phyloP scores from a whole-genome alignment of 2,113 vertebrate species.

The Hystrix brachyura region DNA sequence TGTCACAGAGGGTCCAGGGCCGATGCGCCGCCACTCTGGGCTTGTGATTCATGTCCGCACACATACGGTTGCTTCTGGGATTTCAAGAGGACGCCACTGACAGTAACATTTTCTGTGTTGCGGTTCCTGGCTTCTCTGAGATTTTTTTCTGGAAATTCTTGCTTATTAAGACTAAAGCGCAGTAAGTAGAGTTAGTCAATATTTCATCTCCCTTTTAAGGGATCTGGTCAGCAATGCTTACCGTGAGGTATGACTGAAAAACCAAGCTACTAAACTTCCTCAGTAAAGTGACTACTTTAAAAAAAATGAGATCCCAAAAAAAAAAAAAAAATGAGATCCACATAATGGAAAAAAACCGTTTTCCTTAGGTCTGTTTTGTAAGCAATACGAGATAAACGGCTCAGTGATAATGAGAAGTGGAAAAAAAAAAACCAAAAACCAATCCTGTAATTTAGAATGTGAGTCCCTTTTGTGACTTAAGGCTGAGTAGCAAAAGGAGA shows the following conservation, averaged over 20 bases:
- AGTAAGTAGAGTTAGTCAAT: background rate
- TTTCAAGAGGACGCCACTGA: background rate
- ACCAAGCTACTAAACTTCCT: constrained; percentile 7
- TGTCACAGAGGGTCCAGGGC: background rate
- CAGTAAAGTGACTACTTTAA: constrained; percentile 11
- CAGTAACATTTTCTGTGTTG: constrained; percentile 24
- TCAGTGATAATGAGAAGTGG: background rate
- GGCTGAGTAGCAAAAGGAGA: constrained; percentile 47
- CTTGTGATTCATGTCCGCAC: background rate
- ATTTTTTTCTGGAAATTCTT: constrained; percentile 47
- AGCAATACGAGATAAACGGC: constrained; percentile 36
- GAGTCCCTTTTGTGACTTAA: constrained; percentile 39
- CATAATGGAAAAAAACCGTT: background rate
- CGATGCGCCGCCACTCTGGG: background rate
- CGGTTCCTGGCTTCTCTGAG: constrained; percentile 24
- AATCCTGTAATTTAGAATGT: constrained; percentile 12
- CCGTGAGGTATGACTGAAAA: background rate
- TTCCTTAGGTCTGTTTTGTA: constrained; percentile 30
- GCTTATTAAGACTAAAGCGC: constrained; percentile 36
- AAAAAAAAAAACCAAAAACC: background rate
- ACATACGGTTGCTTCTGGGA: background rate
- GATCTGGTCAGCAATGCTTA: background rate
- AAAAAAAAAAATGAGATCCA: background rate
- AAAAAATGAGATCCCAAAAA: background rate
- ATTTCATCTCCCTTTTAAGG: constrained; percentile 5